Base-by-base conservation (phyloP, 2,113 vertebrate species). In the Bufo gargarizans region DNA sequence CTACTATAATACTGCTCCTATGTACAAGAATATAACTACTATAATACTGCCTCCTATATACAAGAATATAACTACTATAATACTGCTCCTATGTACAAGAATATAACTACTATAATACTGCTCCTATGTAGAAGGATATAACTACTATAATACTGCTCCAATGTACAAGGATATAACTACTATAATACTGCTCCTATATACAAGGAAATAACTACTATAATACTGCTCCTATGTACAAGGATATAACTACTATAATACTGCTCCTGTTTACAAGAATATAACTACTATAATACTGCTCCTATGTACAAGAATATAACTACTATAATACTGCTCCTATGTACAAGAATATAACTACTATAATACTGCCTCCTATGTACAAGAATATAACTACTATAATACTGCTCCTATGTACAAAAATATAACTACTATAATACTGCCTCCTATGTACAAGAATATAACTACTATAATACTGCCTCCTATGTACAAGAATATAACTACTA, bases 381-480 rank as follows among this genome's bases (percentile, higher is more conserved):
- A 65, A 65, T 65, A 65, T 65, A 65, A 65, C 61, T 65, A 65
- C 61, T 65, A 65, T 65, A 65, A 65, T 65, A 65, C 61, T 65
- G 19, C 61, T 43, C 69, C 69, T 71, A 71, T 71, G 0, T 71
- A 71, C 69, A 33, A 71, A 22, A 71, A 71, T 71, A 71, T 43
- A 71, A 33, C 33, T 43, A 43, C 12, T 43, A 71, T 71, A 71
- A 71, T 71, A 71, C 69, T 71, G 33, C 69, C 69, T 7, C 69
- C 69, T 72, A 72, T 72, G 22, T 72, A 45, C 69, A 72, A 17
- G 33, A 72, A 72, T 72, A 71, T 71, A 71, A 71, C 67, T 71
- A 71, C 67, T 71, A 71, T 33, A 71, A 71, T 71, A 71, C 67
- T 71, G 22, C 67, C 67, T 13, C 67, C 67, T 71, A 71, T 33